Evolutionary conservation across 2,113 vertebrate species (phyloP).

Genomic region (Ariopsis seemanni): DNA sequence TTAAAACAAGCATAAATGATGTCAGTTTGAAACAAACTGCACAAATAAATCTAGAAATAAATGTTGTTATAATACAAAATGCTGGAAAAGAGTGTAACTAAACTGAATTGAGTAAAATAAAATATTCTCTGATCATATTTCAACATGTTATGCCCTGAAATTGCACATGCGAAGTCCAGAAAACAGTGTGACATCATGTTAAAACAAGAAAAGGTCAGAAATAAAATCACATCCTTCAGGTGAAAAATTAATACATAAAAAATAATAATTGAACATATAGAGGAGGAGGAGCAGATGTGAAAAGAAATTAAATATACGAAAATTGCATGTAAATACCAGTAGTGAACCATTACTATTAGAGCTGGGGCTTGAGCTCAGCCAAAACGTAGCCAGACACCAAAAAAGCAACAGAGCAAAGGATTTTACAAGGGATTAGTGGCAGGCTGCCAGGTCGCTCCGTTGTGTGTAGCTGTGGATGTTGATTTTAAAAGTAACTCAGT

Average conservation of each 20-base stretch:
- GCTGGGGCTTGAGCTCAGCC: no score
- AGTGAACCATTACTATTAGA: no score
- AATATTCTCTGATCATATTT: not conserved
- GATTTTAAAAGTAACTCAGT: no score
- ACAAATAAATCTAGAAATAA: not conserved
- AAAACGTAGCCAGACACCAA: no score
- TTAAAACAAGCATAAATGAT: not conserved
- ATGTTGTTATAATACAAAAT: not conserved
- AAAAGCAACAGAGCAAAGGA: no score
- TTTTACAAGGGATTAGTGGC: no score
- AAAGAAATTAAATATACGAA: not conserved
- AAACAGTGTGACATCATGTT: not conserved
- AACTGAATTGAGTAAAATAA: not conserved
- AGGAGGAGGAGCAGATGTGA: not conserved
- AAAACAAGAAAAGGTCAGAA: not conserved
- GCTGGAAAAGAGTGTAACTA: not conserved
- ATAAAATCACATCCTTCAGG: not conserved
- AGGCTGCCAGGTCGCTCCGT: no score
- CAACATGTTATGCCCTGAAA: not conserved
- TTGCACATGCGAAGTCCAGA: not conserved
- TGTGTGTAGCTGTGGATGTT: no score
- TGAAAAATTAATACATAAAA: not conserved
- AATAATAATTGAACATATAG: no score
- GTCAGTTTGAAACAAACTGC: not conserved
- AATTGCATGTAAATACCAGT: not conserved